Evolutionary conservation across 92 coral and sea anemone species (phyloP).

Genomic region (Palythoa heliodiscus): DNA sequence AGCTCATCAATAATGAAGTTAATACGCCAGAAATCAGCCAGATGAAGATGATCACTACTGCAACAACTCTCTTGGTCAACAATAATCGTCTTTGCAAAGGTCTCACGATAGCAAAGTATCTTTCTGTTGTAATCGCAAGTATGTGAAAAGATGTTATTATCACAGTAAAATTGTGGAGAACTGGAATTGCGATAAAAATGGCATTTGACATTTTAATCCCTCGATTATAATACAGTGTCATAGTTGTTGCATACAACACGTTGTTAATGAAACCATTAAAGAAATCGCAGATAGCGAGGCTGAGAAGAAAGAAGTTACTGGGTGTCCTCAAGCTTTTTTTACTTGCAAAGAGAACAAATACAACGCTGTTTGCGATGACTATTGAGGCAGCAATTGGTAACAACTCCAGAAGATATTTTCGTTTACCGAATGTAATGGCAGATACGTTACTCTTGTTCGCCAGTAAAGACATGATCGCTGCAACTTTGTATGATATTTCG

Average conservation of each 20-base stretch:
- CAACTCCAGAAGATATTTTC: neutral
- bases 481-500: neutral
- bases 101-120: slow-evolving; percentile 7
- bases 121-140: neutral
- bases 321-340: slow-evolving; percentile 1
- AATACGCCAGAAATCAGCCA: neutral
- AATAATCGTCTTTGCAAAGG: slow-evolving; percentile 5
- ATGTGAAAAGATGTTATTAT: slow-evolving; percentile 19
- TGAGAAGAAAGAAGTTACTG: slow-evolving; percentile 17
- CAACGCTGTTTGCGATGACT: slow-evolving; percentile 6
- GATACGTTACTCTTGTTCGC: neutral
- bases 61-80: neutral
- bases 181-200: neutral
- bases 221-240: neutral
- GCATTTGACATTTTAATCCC: neutral
- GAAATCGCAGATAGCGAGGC: slow-evolving; percentile 21
- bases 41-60: neutral
- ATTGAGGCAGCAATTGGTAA: slow-evolving; percentile 11
- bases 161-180: slow-evolving; percentile 25
- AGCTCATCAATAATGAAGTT: neutral
- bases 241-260: neutral
- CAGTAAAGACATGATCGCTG: neutral
- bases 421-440: neutral
- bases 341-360: slow-evolving; percentile 7
- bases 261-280: slow-evolving; percentile 1